phyloP scores from a whole-genome alignment of 1,140 invertebrate species.

The Drosophila saltans region DNA sequence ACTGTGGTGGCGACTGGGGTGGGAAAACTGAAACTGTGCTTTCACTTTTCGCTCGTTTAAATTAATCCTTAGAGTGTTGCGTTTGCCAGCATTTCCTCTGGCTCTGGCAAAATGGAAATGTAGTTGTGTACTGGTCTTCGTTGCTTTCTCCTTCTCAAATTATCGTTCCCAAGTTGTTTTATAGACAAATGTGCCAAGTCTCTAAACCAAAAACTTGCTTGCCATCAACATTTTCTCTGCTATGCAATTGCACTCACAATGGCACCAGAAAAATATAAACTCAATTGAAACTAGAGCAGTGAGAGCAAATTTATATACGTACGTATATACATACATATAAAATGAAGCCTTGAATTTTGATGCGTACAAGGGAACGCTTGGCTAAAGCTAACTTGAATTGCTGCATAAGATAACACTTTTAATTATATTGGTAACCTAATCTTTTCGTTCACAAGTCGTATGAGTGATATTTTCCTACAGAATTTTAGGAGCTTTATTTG shows the following conservation, averaged over 20 bases:
- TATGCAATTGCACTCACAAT: not conserved
- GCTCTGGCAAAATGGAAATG: slow-evolving; percentile 27
- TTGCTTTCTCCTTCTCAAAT: slow-evolving; percentile 54
- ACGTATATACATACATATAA: not conserved
- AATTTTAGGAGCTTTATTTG: not conserved
- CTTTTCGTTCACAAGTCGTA: not conserved
- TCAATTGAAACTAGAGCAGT: slow-evolving; percentile 4
- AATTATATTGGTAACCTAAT: not conserved
- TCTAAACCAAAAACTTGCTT: slow-evolving; percentile 40
- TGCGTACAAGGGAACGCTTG: too few species aligned
- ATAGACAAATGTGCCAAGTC: slow-evolving; percentile 51
- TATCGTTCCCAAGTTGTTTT: slow-evolving; percentile 67
- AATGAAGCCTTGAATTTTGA: too few species aligned
- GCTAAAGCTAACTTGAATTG: not conserved
- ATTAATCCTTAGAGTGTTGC: slow-evolving; percentile 11
- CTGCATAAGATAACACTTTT: not conserved
- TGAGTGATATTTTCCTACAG: not conserved
- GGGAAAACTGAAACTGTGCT: slow-evolving; percentile 39
- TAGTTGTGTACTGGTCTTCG: slow-evolving; percentile 30
- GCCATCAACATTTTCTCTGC: slow-evolving; percentile 40
- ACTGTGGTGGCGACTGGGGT: slow-evolving; percentile 21
- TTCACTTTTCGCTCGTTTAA: slow-evolving; percentile 13
- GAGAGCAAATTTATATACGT: not conserved
- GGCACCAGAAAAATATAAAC: slow-evolving; percentile 2
- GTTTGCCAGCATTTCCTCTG: slow-evolving; percentile 9